These are phyloP conservation scores for Chrysocyon brachyurus DNA, from an alignment of 2,797 vertebrate genomes.

Conservation along the genomic window DNA sequence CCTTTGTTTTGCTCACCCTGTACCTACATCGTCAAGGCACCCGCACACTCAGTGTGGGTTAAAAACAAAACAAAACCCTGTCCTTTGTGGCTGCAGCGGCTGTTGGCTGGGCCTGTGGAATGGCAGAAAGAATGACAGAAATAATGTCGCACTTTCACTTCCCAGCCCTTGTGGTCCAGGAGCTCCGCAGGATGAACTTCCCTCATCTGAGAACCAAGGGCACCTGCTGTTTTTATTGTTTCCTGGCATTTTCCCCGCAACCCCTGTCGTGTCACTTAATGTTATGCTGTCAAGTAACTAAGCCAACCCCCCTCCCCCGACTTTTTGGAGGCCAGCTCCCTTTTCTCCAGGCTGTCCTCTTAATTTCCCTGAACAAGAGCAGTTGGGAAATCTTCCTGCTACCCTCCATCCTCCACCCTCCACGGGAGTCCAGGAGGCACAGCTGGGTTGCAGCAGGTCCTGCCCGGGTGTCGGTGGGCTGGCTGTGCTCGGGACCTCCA, in stretches of 20 bases:
- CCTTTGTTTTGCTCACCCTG: not conserved
- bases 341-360: not conserved
- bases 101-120: not conserved
- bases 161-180: not conserved
- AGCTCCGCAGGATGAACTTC: not conserved
- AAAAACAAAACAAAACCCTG: not conserved
- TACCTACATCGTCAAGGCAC: not conserved
- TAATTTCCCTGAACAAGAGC: not conserved
- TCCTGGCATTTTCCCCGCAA: not conserved
- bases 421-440: not conserved
- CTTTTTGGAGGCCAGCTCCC: not conserved
- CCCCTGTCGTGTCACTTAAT: not conserved
- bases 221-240: not conserved
- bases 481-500: not conserved
- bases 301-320: too few species aligned
- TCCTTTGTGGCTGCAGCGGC: not conserved
- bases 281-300: not conserved
- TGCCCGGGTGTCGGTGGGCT: not conserved
- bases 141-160: not conserved
- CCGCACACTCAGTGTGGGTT: not conserved
- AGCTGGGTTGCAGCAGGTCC: not conserved
- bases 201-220: fast-evolving
- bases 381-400: not conserved
- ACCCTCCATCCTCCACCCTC: not conserved
- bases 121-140: not conserved